Evolutionary conservation across 2,797 vertebrate genomes (phyloP).

Genomic region (Melanotaenia pygmaea): DNA sequence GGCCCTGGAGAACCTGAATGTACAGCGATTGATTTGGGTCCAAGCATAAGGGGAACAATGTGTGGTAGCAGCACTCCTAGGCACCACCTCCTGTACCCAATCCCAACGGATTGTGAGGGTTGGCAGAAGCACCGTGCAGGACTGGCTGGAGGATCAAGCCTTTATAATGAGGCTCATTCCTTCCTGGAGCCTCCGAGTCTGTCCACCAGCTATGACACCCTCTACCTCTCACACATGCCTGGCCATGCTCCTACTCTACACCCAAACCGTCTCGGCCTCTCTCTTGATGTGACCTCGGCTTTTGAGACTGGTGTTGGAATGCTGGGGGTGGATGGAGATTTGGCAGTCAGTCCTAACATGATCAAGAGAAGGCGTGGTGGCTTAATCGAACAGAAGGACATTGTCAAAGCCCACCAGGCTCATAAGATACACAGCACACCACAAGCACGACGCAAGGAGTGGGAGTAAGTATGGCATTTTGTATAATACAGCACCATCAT

Average conservation of each 20-base stretch:
- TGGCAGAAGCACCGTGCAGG: constrained; percentile 88
- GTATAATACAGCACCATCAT: neutral
- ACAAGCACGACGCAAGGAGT: constrained; percentile 95
- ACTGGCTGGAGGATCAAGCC: constrained; percentile 75
- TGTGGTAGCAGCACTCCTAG: constrained; percentile 69
- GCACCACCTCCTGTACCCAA: constrained; percentile 76
- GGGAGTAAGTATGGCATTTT: constrained; percentile 91
- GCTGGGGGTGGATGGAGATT: constrained; percentile 78
- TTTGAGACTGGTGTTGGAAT: constrained; percentile 69
- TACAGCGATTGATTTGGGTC: constrained; percentile 34
- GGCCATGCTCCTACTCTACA: constrained; percentile 52
- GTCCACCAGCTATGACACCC: constrained; percentile 85
- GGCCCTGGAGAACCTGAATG: constrained; percentile 28
- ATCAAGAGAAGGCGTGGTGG: constrained; percentile 93
- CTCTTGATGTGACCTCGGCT: constrained; percentile 69
- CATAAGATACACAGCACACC: constrained; percentile 99
- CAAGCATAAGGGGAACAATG: constrained; percentile 64
- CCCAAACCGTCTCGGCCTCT: constrained; percentile 64
- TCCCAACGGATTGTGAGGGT: constrained; percentile 85
- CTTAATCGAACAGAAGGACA: constrained; percentile 95
- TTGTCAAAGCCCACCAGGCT: constrained; percentile 94
- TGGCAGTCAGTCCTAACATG: constrained; percentile 89
- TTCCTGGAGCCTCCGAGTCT: constrained; percentile 85
- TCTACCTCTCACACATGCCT: constrained; percentile 77
- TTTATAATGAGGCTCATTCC: constrained; percentile 61